A percentile compares a stretch with the other conserved stretches of the same genome.
These are phyloP conservation scores for Notothenia rossii DNA, from an alignment of 2,113 vertebrate species.

Conservation along the genomic window DNA sequence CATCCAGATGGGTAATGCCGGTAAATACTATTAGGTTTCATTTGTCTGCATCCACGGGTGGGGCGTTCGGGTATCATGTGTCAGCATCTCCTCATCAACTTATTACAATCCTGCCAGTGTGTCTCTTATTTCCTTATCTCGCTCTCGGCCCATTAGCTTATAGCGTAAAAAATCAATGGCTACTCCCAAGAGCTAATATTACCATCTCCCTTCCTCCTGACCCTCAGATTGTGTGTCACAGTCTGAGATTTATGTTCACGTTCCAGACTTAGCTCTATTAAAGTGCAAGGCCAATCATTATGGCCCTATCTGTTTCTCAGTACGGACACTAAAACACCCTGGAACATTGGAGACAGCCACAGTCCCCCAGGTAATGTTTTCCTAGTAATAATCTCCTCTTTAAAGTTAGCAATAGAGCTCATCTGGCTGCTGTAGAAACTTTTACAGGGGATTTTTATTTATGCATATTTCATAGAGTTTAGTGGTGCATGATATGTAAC, in stretches of 20 bases:
- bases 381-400: conserved; percentile 45
- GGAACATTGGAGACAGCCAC: conserved; percentile 8
- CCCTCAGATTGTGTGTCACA: conserved; percentile 51
- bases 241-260: conserved; percentile 52
- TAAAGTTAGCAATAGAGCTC: conserved; percentile 16
- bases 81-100: conserved; percentile 48
- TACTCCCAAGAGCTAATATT: conserved; percentile 43
- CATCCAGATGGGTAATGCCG: conserved; percentile 52
- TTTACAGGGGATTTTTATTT: conserved; percentile 1
- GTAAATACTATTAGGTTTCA: conserved; percentile 67
- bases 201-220: conserved; percentile 28
- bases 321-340: conserved; percentile 18
- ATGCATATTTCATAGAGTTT: conserved; percentile 21
- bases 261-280: conserved; percentile 38
- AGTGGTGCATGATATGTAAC: conserved; percentile 31
- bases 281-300: conserved; percentile 38
- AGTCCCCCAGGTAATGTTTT: conserved; percentile 34
- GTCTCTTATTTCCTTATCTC: conserved; percentile 5
- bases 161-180: conserved; percentile 55
- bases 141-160: conserved; percentile 5
- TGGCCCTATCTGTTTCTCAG: conserved; percentile 45
- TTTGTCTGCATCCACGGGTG: conserved; percentile 46
- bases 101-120: conserved; percentile 11
- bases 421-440: conserved; percentile 13
- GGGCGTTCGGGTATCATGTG: conserved; percentile 48